Evolutionary conservation across 37 sponge, comb jelly and placozoan genomes (phyloP), one percentile per base, ranked within the genome.

Genomic region (Cliona cf. orientalis): DNA sequence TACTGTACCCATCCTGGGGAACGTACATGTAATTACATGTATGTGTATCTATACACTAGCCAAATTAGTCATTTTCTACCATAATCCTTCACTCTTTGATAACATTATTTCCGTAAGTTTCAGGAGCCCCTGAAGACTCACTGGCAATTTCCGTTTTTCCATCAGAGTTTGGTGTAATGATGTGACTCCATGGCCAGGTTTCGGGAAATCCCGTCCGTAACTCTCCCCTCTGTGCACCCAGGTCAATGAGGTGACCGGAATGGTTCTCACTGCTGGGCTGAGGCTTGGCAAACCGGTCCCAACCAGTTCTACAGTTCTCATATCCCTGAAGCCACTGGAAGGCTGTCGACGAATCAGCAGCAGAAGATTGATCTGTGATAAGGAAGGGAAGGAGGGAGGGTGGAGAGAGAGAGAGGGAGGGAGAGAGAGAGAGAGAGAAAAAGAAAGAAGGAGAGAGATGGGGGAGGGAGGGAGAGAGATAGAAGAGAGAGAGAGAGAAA

Each of bases 121-220:
- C 17, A 49, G 17, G 11, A 21, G 17, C 55, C 11, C 17, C 55
- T 21, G 17, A 61, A 9, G 14, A 56, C 88, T 81, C 34, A 91
- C 91, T 67, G 19, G 87, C 91, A 1, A 86, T 34, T 5, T 77
- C 85, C 37, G 91, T 90, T 17, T 63, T 73, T 31, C 91, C 91
- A 19, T 84, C 68, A 61, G 71, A 64, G 46, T 78, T 86, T 3
- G 87, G 91, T 32, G 78, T 76, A 72, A 91, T 79, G 69, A 91
- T 91, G 55, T 91, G 87, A 64, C 79, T 77, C 91, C 91, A 91
- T 0, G 91, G 91, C 91, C 91, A 91, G 3, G 36, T 75, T 33
- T 79, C 85, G 41, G 82, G 61, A 31, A 76, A 73, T 3, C 34
- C 76, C 0, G 34, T 23, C 2, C 32, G 1, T 43, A 55, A 34